Evolutionary conservation across 2,113 vertebrate genomes (phyloP).

Genomic region (Perccottus glenii): DNA sequence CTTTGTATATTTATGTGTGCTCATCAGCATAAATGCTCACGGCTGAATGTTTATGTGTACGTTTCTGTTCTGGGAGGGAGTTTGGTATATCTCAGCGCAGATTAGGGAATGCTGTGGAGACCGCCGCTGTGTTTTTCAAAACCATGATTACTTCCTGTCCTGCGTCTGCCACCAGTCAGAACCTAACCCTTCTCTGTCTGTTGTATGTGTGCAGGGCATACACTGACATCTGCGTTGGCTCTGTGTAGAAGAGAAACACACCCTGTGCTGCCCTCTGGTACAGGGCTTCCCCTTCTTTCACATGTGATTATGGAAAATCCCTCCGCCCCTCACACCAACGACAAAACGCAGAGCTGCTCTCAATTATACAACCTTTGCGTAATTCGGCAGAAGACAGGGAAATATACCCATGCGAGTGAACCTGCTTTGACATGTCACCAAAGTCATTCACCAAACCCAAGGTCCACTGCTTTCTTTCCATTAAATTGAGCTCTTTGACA

Average conservation of each 20-base stretch:
- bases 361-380: constrained; percentile 63
- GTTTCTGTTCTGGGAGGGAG: constrained; percentile 73
- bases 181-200: constrained; percentile 4
- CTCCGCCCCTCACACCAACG: constrained; percentile 47
- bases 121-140: constrained; percentile 77
- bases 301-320: constrained; percentile 74
- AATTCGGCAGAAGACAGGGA: constrained; percentile 65
- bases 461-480: constrained; percentile 40
- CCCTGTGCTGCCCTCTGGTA: constrained; percentile 47
- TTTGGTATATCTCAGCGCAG: constrained; percentile 81
- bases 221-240: constrained; percentile 69
- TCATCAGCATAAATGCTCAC: constrained; percentile 59
- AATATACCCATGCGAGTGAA: constrained; percentile 48
- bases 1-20: constrained; percentile 57
- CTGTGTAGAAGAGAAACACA: constrained; percentile 53
- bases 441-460: constrained; percentile 33
- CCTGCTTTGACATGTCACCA: constrained; percentile 47
- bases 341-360: constrained; percentile 63
- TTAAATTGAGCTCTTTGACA: constrained; percentile 3
- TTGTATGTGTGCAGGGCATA: constrained; percentile 27
- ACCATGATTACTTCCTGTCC: constrained; percentile 84
- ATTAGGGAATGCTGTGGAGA: constrained; percentile 76
- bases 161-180: constrained; percentile 56
- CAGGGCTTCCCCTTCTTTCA: constrained; percentile 74
- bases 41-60: constrained; percentile 62